Percentiles rank a stretch among this genome's conserved stretches.
Conservation (phyloP, 2,888 invertebrate species). For the Leptopilina syphax region DNA sequence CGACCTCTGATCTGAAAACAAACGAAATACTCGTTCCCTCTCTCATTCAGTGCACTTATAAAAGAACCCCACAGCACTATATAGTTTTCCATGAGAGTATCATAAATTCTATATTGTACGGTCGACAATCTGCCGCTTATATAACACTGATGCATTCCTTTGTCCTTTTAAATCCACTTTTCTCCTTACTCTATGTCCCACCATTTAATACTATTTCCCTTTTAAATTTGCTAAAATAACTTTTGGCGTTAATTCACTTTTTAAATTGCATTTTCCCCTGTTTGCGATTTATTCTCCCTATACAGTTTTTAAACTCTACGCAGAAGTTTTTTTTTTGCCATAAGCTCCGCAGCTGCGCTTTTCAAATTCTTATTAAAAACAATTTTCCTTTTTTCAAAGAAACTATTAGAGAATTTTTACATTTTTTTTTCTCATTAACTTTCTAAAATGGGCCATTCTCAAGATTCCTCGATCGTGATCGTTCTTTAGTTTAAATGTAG, state of each 20-base stretch:
- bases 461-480: too few species aligned
- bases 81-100: slow-evolving; percentile 30
- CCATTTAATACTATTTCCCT: slow-evolving; percentile 36
- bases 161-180: slow-evolving; percentile 41
- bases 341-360: background rate
- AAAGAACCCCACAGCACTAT: background rate
- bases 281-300: background rate
- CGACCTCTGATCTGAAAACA: background rate
- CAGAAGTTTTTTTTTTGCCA: background rate
- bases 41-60: slow-evolving; percentile 18
- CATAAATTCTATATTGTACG: slow-evolving; percentile 49
- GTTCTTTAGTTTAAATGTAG: too few species aligned
- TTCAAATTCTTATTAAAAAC: background rate
- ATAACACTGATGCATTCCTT: slow-evolving; percentile 43
- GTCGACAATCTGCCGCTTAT: slow-evolving; percentile 43
- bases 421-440: too few species aligned
- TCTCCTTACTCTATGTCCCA: slow-evolving; percentile 14
- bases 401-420: too few species aligned
- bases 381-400: background rate
- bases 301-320: background rate
- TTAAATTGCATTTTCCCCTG: background rate
- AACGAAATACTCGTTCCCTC: background rate
- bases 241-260: background rate
- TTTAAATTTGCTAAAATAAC: slow-evolving; percentile 9
- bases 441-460: too few species aligned